Evolutionary conservation across 2,113 vertebrate genomes (phyloP), one percentile per base, ranked within the genome.

Genomic region (Nematolebias whitei): DNA sequence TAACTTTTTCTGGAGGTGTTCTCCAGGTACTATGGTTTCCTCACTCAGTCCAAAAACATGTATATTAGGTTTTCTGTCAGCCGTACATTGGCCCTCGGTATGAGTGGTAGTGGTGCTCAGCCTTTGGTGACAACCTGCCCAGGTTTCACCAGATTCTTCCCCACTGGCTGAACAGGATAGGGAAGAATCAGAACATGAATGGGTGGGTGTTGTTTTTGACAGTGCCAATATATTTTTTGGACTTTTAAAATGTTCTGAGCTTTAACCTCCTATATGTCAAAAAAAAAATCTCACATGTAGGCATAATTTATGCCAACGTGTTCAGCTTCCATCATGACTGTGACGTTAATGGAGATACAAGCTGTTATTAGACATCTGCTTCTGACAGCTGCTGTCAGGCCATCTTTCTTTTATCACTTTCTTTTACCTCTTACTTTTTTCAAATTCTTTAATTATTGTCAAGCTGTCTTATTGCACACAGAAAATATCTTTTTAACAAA

Each of bases 381-480:
- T 64, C 55, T 71, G 63, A 82, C 71, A 83, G 76, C 54, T 39
- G 50, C 59, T 53, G 71, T 55, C 55, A 57, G 12, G n/a, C 74
- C 60, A 71, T 67, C 67, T 60, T 22, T 67, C 16, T 47, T 32
- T 29, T 22, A 41, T 58, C 55, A 15, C 50, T 53, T 24, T 58
- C 40, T 29, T 51, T 32, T 19, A 51, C 54, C 55, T 0, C 0
- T 35, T 50, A 60, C 38, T 3, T 39, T 41, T 62, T 23, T 18
- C 39, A 50, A 72, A 48, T 52, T 13, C 16, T 41, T 48, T 61
- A 15, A 32, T 22, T 19, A 55, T 68, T 61, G 55, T 49, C 19
- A 48, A 39, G 40, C 60, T 8, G 3, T 62, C 24, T 45, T 5
- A 45, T 47, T 63, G 50, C 45, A 51, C 32, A 15, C 40, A 62